Percentiles rank a stretch among this genome's conserved stretches.
Conservation (phyloP, 2,797 vertebrate genomes). For the Dryobates pubescens region DNA sequence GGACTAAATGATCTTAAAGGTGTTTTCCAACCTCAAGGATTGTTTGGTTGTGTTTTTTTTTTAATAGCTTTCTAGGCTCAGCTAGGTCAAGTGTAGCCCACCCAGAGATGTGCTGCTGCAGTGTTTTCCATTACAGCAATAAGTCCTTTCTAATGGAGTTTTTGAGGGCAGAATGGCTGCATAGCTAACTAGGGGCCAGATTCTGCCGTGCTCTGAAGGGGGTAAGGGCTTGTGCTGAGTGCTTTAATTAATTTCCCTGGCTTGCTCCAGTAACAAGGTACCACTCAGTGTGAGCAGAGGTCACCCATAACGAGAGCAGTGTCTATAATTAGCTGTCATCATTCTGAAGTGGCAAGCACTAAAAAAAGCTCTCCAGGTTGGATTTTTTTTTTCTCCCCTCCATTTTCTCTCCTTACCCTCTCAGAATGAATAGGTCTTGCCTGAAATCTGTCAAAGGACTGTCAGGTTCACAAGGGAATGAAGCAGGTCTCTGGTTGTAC, state of each 20-base stretch:
- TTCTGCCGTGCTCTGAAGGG: neutral
- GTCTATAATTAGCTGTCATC: conserved; percentile 52
- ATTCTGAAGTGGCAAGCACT: conserved; percentile 16
- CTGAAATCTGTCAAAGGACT: conserved; percentile 4
- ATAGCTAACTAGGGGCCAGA: neutral
- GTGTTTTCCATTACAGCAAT: neutral
- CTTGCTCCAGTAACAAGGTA: neutral
- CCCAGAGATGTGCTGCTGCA: neutral
- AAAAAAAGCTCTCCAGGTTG: neutral
- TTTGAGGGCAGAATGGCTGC: neutral
- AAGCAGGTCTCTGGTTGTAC: neutral
- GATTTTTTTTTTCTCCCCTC: neutral
- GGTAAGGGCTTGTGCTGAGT: fast-evolving
- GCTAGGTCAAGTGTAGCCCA: neutral
- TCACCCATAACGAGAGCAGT: neutral
- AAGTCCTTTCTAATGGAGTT: neutral
- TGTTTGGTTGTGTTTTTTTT: neutral
- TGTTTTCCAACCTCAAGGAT: too few species aligned
- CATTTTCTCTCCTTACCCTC: neutral
- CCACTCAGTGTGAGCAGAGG: neutral
- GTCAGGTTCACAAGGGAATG: neutral
- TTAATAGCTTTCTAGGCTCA: neutral
- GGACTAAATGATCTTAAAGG: too few species aligned
- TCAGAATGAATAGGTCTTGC: neutral
- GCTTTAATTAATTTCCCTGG: neutral